Percentiles rank a stretch among this genome's conserved stretches.
These are phyloP conservation scores for Acronicta aceris DNA, from an alignment of 2,888 invertebrate species.

Conservation along the genomic window DNA sequence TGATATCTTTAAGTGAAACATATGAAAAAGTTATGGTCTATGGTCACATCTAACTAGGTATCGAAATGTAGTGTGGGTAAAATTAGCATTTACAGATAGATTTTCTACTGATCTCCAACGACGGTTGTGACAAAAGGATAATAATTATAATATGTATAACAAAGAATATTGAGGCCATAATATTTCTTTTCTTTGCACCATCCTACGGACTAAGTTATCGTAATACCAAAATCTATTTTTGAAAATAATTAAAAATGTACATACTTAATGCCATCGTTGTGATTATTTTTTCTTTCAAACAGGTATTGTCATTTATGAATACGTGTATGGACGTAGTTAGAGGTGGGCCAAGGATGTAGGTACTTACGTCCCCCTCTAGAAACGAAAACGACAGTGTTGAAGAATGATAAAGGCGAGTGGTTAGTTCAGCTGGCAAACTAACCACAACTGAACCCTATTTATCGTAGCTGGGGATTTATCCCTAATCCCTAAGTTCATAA, in stretches of 20 bases:
- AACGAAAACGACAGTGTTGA: too few species aligned
- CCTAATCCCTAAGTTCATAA: too few species aligned
- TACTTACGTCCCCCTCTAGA: too few species aligned
- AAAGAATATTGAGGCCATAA: slow-evolving; percentile 17
- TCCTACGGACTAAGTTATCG: background rate
- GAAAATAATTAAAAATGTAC: slow-evolving; percentile 20
- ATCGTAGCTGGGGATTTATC: too few species aligned
- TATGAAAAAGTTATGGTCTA: slow-evolving; percentile 7
- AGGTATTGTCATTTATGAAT: background rate
- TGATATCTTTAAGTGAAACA: slow-evolving; percentile 14
- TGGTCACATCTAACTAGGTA: background rate
- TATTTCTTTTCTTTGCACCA: background rate
- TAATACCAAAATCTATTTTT: background rate
- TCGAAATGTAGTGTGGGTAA: too few species aligned
- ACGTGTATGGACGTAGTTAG: too few species aligned
- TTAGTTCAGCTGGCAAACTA: too few species aligned
- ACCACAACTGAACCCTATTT: too few species aligned
- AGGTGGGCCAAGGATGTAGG: too few species aligned
- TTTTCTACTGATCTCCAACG: slow-evolving; percentile 17
- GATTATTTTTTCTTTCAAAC: background rate
- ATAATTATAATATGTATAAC: background rate
- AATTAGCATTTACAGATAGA: background rate
- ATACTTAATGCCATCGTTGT: background rate
- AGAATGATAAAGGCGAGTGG: too few species aligned
- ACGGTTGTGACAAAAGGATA: slow-evolving; percentile 17